A percentile compares a stretch with the other conserved stretches of the same genome.
phyloP scores from a whole-genome alignment of 2,113 vertebrate species.

The Turnix velox region DNA sequence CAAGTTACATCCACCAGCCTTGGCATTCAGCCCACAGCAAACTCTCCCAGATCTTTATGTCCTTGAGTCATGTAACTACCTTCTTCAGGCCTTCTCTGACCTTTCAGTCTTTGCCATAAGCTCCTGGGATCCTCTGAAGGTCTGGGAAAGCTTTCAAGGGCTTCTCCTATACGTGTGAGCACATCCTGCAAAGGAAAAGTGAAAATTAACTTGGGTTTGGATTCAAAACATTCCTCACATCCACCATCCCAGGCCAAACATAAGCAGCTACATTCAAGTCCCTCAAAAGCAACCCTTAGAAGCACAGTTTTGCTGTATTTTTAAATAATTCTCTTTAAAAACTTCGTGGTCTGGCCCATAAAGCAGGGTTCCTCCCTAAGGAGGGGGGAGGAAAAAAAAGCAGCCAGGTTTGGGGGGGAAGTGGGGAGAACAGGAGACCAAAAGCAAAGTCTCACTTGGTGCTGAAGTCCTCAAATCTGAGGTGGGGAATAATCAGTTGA shows the following conservation, averaged over 20 bases:
- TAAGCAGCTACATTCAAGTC: neutral
- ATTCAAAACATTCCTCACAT: neutral
- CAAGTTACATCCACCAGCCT: neutral
- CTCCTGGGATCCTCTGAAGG: constrained; percentile 60
- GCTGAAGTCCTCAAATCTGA: neutral
- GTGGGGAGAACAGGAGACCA: neutral
- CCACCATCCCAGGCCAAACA: neutral
- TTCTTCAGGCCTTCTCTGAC: neutral
- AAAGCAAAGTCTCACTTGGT: neutral
- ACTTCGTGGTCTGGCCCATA: neutral
- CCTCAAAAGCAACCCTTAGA: neutral
- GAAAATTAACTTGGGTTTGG: neutral
- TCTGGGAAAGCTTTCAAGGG: constrained; percentile 50
- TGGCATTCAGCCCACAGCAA: neutral
- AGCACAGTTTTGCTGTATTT: neutral
- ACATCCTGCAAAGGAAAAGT: constrained; percentile 1
- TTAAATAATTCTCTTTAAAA: neutral
- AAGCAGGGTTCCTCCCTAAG: neutral
- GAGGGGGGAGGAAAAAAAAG: neutral
- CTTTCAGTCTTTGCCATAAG: constrained; percentile 71
- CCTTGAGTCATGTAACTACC: neutral
- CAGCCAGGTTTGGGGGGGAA: neutral
- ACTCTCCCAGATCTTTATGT: neutral
- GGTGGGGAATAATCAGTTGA: too few relatives aligned
- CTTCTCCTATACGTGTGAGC: constrained; percentile 51